phyloP scores from a whole-genome alignment of 2,888 invertebrate genomes.

The Slavum lentiscoides region DNA sequence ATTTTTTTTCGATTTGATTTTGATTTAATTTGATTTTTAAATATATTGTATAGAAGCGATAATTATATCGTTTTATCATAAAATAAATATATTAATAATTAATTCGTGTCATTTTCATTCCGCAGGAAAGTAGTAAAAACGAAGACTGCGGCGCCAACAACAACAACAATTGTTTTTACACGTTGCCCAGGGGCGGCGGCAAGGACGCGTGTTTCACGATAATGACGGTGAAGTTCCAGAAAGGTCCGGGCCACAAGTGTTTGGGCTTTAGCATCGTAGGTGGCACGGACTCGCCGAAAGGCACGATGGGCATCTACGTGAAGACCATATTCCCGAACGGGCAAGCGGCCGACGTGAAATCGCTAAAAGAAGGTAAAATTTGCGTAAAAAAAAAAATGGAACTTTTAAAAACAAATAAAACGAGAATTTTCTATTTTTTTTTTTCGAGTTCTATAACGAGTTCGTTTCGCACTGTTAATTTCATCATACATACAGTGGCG shows the following conservation, averaged over 20 bases:
- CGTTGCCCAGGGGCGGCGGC: conserved; percentile 65
- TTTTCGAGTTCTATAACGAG: too few relatives aligned
- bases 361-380: conserved; percentile 79
- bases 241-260: conserved; percentile 82
- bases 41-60: too few relatives aligned
- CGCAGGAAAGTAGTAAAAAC: not conserved
- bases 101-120: too few relatives aligned
- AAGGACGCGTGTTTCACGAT: conserved; percentile 64
- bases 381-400: not conserved
- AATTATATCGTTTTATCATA: too few relatives aligned
- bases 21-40: too few relatives aligned
- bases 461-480: too few relatives aligned
- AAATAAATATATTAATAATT: too few relatives aligned
- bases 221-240: conserved; percentile 68
- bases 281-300: conserved; percentile 81
- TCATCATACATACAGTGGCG: too few relatives aligned
- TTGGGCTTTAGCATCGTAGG: conserved; percentile 89
- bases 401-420: too few relatives aligned
- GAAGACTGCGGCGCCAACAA: conserved; percentile 61
- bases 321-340: conserved; percentile 85
- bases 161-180: conserved; percentile 66
- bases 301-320: conserved; percentile 85
- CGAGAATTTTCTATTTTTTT: too few relatives aligned
- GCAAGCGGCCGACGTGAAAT: conserved; percentile 79
- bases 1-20: too few relatives aligned